These are phyloP conservation scores for Scomber colias DNA, from an alignment of 2,113 vertebrate genomes.

Conservation along the genomic window DNA sequence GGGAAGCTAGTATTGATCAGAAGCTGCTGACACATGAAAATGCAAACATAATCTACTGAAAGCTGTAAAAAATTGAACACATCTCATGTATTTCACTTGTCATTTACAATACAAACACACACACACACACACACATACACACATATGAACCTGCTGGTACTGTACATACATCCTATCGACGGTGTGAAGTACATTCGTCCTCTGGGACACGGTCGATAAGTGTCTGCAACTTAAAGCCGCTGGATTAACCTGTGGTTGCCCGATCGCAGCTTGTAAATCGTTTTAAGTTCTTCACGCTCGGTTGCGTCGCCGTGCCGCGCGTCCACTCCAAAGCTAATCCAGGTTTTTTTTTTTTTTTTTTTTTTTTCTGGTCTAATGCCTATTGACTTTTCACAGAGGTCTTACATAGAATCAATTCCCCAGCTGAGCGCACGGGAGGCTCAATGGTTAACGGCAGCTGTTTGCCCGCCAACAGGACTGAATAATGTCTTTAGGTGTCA, in stretches of 20 bases:
- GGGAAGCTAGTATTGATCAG: constrained; percentile 16
- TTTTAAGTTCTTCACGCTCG: constrained; percentile 46
- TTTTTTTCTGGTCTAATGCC: constrained; percentile 54
- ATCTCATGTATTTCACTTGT: neutral
- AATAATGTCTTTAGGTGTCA: constrained; percentile 49
- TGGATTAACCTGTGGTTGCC: constrained; percentile 57
- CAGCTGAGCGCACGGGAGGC: constrained; percentile 34
- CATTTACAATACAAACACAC: constrained; percentile 19
- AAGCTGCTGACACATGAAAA: constrained; percentile 19
- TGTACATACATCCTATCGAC: neutral
- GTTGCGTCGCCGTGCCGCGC: neutral
- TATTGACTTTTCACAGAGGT: constrained; percentile 71
- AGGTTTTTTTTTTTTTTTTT: constrained; percentile 28
- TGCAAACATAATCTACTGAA: constrained; percentile 8
- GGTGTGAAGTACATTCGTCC: constrained; percentile 48
- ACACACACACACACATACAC: constrained; percentile 9
- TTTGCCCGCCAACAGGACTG: neutral
- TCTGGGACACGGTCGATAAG: constrained; percentile 50
- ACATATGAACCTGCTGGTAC: neutral
- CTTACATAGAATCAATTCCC: constrained; percentile 66
- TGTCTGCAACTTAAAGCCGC: constrained; percentile 15
- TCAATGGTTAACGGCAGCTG: constrained; percentile 55
- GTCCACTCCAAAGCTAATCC: constrained; percentile 63
- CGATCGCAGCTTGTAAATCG: constrained; percentile 39
- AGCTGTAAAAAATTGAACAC: constrained; percentile 20